Evolutionary conservation across 2,797 vertebrate species (phyloP), one percentile per base, ranked within the genome.

Genomic region (Octomys mimax): DNA sequence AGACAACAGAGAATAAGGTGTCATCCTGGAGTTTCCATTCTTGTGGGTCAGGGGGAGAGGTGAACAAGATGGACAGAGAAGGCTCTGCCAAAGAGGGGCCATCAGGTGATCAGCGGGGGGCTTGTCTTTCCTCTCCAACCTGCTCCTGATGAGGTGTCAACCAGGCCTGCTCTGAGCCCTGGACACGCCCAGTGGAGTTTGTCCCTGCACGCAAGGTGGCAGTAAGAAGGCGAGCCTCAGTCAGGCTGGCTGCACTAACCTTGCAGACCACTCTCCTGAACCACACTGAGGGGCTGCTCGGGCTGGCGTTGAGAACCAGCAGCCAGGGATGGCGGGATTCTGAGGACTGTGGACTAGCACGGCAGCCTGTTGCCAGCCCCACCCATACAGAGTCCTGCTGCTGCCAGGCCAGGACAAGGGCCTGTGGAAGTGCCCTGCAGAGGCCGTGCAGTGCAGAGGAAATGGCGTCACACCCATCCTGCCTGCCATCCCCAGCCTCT

Each of bases 361-460:
- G 79, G 62, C 42, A 5, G 70, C 14, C 49, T 42, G 42, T 59
- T 9, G 36, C 18, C 13, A 49, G 36, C 49, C 46, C 70, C 57
- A 4, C n/a, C 57, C 26, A 9, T 1, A 0, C 39, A 11, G 46
- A 39, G 66, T 42, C 49, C 62, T n/a, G 6, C 46, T n/a, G 26
- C 91, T 39, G n/a, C 88, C 85, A 57, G 33, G 62, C 68, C n/a
- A 31, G 73, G 82, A 33, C 31, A 19, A 28, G 5, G 24, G 11
- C 79, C 85, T 36, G 42, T 18, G 64, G 57, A 31, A 87, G 90
- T 78, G n/a, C 95, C 93, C 66, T 5, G 36, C 87, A 61, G 85
- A 78, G 4, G 11, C 92, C 90, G 24, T 6, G 1, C 78, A 57
- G 19, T 77, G 6, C 85, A 85, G 61, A 95, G 93, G 82, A 91